These are phyloP conservation scores for Neuroterus valhalla DNA, from an alignment of 1,140 invertebrate species.

Conservation along the genomic window DNA sequence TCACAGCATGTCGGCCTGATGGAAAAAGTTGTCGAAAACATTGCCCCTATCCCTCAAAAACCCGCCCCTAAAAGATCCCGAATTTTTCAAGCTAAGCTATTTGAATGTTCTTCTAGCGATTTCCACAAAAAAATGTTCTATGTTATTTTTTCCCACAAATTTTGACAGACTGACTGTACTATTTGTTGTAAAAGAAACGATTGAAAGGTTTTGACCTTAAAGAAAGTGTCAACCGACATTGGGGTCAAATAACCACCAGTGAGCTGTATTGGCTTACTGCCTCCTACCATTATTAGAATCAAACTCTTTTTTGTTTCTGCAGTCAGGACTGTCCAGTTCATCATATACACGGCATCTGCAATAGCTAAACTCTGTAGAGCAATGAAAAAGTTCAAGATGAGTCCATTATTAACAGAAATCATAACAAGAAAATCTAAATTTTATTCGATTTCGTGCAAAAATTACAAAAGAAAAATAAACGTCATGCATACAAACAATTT, in stretches of 20 bases:
- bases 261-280: not conserved
- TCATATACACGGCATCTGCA: not conserved
- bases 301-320: constrained; percentile 9
- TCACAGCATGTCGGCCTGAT: no score
- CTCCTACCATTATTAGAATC: not conserved
- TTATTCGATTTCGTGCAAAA: no score
- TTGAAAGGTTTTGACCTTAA: not conserved
- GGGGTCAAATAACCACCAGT: not conserved
- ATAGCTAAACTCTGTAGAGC: not conserved
- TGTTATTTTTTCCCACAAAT: no score
- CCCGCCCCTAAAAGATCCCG: no score
- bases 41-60: no score
- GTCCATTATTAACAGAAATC: not conserved
- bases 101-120: no score
- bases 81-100: no score
- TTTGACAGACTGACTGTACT: no score
- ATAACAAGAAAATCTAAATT: not conserved
- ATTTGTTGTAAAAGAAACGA: not conserved
- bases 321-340: not conserved
- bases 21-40: no score
- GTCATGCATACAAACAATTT: no score
- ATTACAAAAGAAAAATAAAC: no score
- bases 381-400: not conserved
- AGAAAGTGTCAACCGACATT: not conserved
- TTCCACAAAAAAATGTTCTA: no score